Conservation (phyloP, 2,888 invertebrate species). For the Morpho helenor region DNA sequence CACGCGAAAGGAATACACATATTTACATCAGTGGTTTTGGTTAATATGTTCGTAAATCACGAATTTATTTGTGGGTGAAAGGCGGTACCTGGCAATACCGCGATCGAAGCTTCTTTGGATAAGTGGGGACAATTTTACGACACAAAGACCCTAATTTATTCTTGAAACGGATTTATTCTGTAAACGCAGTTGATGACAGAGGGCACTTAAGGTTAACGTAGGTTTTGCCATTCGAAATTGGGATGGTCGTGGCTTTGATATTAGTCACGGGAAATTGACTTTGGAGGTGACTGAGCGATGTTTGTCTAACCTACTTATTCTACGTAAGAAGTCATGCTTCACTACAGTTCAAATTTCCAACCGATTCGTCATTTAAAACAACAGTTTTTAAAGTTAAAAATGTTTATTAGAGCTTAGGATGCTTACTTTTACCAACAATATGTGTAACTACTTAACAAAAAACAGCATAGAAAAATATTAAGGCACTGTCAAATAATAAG, state of each 20-base stretch:
- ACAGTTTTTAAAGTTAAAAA: too few relatives aligned
- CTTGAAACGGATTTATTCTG: constrained; percentile 71
- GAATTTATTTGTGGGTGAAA: constrained; percentile 46
- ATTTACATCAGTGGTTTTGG: constrained; percentile 25
- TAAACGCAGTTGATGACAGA: constrained; percentile 64
- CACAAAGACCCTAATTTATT: constrained; percentile 75
- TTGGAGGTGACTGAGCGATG: constrained; percentile 34
- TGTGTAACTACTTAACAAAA: too few relatives aligned
- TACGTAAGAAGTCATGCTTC: too few relatives aligned
- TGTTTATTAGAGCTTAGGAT: too few relatives aligned
- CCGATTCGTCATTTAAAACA: too few relatives aligned
- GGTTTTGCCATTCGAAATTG: constrained; percentile 72
- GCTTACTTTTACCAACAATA: too few relatives aligned
- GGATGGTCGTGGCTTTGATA: constrained; percentile 57
- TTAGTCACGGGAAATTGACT: constrained; percentile 67
- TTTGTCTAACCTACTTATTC: not conserved
- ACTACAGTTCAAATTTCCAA: too few relatives aligned
- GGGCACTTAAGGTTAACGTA: constrained; percentile 71
- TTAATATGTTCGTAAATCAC: constrained; percentile 48
- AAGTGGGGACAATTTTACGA: constrained; percentile 53
- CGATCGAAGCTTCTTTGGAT: constrained; percentile 23
- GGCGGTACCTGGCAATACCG: constrained; percentile 37
- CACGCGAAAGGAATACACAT: constrained; percentile 12
- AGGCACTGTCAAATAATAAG: too few relatives aligned
- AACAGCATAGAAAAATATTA: too few relatives aligned